Evolutionary conservation across 2,797 vertebrate species (phyloP), one percentile per base, ranked within the genome.

Genomic region (Spinus pinus): DNA sequence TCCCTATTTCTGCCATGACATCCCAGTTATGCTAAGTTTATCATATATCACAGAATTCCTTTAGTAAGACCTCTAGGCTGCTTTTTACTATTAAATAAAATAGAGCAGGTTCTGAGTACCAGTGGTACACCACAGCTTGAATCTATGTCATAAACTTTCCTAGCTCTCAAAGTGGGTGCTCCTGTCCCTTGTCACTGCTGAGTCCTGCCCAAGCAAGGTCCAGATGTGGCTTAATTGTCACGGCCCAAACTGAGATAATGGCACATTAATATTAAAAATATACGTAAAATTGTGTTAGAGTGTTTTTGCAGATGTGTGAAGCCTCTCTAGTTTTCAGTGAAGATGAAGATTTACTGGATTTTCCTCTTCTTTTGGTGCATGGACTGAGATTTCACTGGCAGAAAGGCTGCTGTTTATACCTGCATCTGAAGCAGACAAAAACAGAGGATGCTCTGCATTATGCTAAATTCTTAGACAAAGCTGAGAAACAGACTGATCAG

Each of bases 261-360:
- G 24, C 15, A 49, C 10, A 41, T 2, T 53, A 69, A 46, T 0
- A 0, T 60, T 69, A 71, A 83, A 75, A 62, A 58, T 3, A 8
- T 12, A 23, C 3, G 9, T 51, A 8, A n/a, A 74, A 47, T 61
- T 64, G 37, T 21, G 23, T 13, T 15, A 65, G 22, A 35, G 19
- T 7, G 9, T 30, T 70, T 60, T 23, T 66, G 4, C 16, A n/a
- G 15, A 14, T 15, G 13, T 10, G 30, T 18, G 8, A 72, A 6
- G 6, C 10, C 7, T 61, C 54, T 65, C 47, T 12, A 65, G 5
- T 22, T 88, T 79, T 10, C 23, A 35, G 17, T 49, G 53, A 62
- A 88, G 15, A 33, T 5, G 14, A 80, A 66, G 6, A 0, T 71
- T 67, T 64, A 13, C 13, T 44, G 6, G 3, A 4, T 49, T n/a